phyloP scores from a whole-genome alignment of 2,113 vertebrate genomes.

The Microcebus murinus region DNA sequence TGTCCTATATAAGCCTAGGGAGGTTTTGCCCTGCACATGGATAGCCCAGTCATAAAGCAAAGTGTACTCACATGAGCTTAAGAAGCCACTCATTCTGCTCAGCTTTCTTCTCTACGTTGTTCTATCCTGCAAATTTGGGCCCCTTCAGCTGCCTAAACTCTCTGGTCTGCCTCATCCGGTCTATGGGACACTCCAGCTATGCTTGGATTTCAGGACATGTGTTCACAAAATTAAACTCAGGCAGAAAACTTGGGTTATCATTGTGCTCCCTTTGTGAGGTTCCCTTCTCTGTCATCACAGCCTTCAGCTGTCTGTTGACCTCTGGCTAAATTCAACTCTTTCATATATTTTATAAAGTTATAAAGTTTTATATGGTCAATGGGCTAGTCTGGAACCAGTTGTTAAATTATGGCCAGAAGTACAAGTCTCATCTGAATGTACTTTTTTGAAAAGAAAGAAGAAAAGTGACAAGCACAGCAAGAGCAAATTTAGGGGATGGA shows the following conservation, averaged over 20 bases:
- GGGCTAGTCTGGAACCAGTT: background rate
- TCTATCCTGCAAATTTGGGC: background rate
- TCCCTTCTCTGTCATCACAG: background rate
- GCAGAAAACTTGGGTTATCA: background rate
- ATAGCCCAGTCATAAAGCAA: fast-evolving
- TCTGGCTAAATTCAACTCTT: background rate
- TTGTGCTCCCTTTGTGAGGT: fast-evolving
- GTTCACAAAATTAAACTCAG: background rate
- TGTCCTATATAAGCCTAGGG: background rate
- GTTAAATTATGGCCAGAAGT: background rate
- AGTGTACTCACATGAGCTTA: background rate
- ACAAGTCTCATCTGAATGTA: background rate
- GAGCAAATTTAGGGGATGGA: background rate
- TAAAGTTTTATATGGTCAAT: background rate
- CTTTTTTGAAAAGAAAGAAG: background rate
- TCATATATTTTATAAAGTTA: background rate
- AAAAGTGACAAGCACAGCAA: background rate
- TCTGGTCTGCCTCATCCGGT: background rate
- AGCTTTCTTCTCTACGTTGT: background rate
- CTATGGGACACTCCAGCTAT: too few relatives aligned
- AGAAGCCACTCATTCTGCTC: background rate
- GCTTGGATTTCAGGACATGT: background rate
- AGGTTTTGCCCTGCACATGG: background rate
- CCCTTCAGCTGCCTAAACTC: too few relatives aligned
- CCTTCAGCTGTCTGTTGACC: background rate